Evolutionary conservation across 2,113 vertebrate species (phyloP), one percentile per base, ranked within the genome.

Genomic region (Solea solea): DNA sequence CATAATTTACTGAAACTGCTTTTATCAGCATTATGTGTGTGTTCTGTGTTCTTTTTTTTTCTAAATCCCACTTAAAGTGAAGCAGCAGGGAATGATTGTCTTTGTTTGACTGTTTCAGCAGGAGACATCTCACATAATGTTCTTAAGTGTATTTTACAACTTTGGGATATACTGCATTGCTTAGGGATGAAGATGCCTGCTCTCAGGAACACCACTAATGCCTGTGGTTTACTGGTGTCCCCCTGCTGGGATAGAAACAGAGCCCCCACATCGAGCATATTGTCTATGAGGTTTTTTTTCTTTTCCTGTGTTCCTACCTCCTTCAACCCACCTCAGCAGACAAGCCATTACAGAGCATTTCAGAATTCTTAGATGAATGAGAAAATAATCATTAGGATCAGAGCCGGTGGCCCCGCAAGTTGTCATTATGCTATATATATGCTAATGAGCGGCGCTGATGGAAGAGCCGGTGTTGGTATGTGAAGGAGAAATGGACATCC

Each of bases 401-500:
- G 85, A 88, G 86, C 89, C 75, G 86, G 85, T 86, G 89, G 89
- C 86, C 89, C 86, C 72, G 86, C 83, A 80, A 86, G 81, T 89
- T 88, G 89, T 91, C 89, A 91, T 91, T 89, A 87, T 89, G 80
- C 88, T 91, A 91, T 90, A 90, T 93, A 91, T 91, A 93, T 92
- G 89, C 84, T 89, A 92, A 92, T 91, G 82, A 86, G 84, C 64
- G 60, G 74, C 72, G 71, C 82, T 86, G 83, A 90, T 87, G 83
- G 90, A 87, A 79, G 80, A 88, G 86, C 67, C 74, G 21, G 69
- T 83, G 79, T 86, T 87, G 81, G 78, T 86, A 76, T 80, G 83
- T 84, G 89, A 84, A 85, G 85, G 84, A 85, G 82, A 85, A 90
- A 84, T 65, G 82, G 90, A 89, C 91, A 78, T 83, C 76, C 74